Base-by-base conservation (phyloP, 1,140 invertebrate genomes). In the Leptinotarsa undecemlineata region DNA sequence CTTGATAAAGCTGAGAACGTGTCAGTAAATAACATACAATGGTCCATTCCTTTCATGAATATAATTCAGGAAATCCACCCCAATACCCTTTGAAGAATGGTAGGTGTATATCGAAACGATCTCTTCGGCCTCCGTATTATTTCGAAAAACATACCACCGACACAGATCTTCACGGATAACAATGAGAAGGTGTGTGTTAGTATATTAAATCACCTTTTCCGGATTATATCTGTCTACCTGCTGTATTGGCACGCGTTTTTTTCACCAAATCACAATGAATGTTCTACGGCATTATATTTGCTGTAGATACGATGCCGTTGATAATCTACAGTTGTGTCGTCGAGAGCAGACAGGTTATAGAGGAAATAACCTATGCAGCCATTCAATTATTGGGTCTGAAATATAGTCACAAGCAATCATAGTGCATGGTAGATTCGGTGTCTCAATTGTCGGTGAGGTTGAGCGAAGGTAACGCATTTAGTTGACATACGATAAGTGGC, bases 181-280 rank as follows among this genome's bases (percentile, higher is more conserved):
- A 57, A 57, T 57, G 14, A 57, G n/a, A 15, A 57, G 51, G 51
- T 57, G 51, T 57, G 51, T 57, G 51, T 42, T 42, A 57, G n/a
- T 57, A 19, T 57, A 57, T 57, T 5, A 57, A 57, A 57, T 57
- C 51, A 19, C 51, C 14, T 57, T 57, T 57, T 57, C n/a, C 51
- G 51, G 51, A 57, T 57, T 57, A 57, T 17, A 57, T 57, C 51
- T 57, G 13, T 57, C 51, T 57, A 57, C 51, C 51, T 57, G 51
- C 15, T 6, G 13, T 17, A 57, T 57, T 57, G 51, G 51, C 51
- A 57, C 51, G 51, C 51, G 51, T 57, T 42, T 42, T 51, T 57
- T 57, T 57, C 17, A 57, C 51, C 51, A 57, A 57, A 57, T 19
- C 51, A 57, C 51, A 57, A 57, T 57, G n/a, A 57, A 15, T n/a